phyloP scores from a whole-genome alignment of 1,140 invertebrate genomes.

The Meloidogyne floridensis region DNA sequence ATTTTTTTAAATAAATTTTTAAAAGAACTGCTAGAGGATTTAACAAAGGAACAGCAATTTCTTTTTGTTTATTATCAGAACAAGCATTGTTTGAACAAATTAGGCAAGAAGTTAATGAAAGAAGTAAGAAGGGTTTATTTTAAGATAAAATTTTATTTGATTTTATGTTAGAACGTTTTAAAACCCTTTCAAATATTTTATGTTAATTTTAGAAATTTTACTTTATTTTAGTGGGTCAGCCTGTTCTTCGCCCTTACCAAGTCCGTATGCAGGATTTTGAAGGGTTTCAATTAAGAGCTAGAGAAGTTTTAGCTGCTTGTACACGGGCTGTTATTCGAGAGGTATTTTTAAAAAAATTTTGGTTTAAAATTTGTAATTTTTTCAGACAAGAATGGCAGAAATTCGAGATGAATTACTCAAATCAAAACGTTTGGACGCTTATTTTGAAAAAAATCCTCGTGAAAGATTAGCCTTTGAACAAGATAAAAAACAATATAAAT shows the following conservation, averaged over 20 bases:
- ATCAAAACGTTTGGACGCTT: conserved; percentile 87
- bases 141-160: too few relatives aligned
- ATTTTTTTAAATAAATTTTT: neutral
- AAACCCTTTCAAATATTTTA: neutral
- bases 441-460: conserved; percentile 90
- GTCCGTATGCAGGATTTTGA: conserved; percentile 93
- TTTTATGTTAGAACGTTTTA: neutral
- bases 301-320: conserved; percentile 62
- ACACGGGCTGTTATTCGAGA: neutral
- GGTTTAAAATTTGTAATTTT: conserved; percentile 67
- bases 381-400: conserved; percentile 90
- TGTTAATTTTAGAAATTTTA: too few relatives aligned
- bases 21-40: conserved; percentile 82
- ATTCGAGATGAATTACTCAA: conserved; percentile 90
- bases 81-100: conserved; percentile 76
- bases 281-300: conserved; percentile 87
- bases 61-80: conserved; percentile 85
- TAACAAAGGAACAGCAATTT: conserved; percentile 88
- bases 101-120: conserved; percentile 73
- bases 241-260: conserved; percentile 79
- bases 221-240: conserved; percentile 58
- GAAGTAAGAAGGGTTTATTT: conserved; percentile 42
- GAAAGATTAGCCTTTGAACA: conserved; percentile 85
- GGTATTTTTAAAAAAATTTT: neutral
- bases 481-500: conserved; percentile 84